Base-by-base conservation (phyloP, 2,113 vertebrate species). In the Petrocephalus microphthalmus region DNA sequence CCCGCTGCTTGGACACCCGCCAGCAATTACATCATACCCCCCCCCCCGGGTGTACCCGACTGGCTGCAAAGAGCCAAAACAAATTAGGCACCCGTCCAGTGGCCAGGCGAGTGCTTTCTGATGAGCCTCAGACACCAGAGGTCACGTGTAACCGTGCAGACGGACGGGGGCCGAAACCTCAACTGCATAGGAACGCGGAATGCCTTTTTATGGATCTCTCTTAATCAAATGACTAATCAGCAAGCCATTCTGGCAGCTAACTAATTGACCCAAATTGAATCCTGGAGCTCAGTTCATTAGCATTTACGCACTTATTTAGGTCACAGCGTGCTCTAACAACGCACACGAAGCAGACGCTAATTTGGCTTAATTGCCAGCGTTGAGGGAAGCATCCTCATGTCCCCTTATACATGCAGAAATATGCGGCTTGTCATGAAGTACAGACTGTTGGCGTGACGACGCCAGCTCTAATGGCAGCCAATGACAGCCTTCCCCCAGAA, bases 61-160 rank as follows among this genome's bases (percentile, higher is more conserved):
- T 90, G 93, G 94, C 93, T 94, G 91, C 89, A 94, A 93, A 93
- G 89, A 91, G 92, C 90, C 91, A 92, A 95, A 91, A 94, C 93
- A 94, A 96, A 95, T 95, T 94, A 93, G 94, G 94, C 91, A 93
- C 93, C 92, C 91, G 93, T 92, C 93, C 93, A 93, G 92, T 90
- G 88, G 92, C 90, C 92, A 91, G 42, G 92, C 91, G 92, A 92
- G 91, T 88, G 88, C 92, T 88, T 89, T 92, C 53, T 92, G 47
- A 88, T 88, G 88, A 90, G 90, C 89, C 90, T 90, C 87, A 89
- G 82, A 89, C 89, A 90, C 90, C 71, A 91, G 88, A 56, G 88
- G 85, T 91, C 87, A 91, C 87, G 87, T 90, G 88, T 89, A 20
- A 57, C 37, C 71, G 88, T 45, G n/a, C 89, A 81, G 88, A 84